These are phyloP conservation scores for Enchytraeus crypticus DNA, from an alignment of 2,888 invertebrate genomes.

Conservation along the genomic window DNA sequence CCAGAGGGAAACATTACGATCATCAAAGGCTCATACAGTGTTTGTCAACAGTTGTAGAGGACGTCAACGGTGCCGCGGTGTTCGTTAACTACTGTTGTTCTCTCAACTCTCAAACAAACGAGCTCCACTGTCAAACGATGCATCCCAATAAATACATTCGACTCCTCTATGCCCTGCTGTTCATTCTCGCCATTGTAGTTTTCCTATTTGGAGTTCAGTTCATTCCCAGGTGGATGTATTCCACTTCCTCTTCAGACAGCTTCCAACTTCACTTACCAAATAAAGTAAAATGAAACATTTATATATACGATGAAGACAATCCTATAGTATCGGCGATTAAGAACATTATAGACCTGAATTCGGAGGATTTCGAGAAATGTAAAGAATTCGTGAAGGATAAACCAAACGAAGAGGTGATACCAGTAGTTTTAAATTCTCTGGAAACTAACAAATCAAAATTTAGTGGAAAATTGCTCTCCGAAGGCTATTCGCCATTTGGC, in stretches of 20 bases:
- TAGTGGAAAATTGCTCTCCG: constrained; percentile 23
- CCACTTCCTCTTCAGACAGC: no score
- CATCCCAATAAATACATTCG: constrained; percentile 34
- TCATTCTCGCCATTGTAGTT: constrained; percentile 33
- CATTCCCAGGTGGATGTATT: constrained; percentile 32
- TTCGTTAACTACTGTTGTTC: constrained; percentile 24
- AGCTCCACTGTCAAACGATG: constrained; percentile 10
- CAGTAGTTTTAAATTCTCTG: constrained; percentile 17
- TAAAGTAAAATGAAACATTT: no score
- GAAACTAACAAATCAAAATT: constrained; percentile 21
- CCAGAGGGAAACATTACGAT: constrained; percentile 7
- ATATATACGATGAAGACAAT: no score
- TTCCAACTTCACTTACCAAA: no score
- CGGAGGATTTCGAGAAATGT: constrained; percentile 12
- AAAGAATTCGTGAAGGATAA: constrained; percentile 11
- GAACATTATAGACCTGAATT: constrained; percentile 14
- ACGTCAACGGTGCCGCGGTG: constrained; percentile 13
- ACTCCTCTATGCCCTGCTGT: constrained; percentile 37
- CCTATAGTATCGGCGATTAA: no score
- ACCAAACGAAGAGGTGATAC: constrained; percentile 17
- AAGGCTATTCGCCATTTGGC: constrained; percentile 23
- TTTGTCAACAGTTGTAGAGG: constrained; percentile 32
- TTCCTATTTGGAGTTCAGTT: constrained; percentile 39
- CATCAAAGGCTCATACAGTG: constrained; percentile 21
- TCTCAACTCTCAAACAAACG: neutral